Percentiles rank a stretch among this genome's conserved stretches.
Conservation (phyloP, 2,888 invertebrate species). For the Scaptomyza parva region DNA sequence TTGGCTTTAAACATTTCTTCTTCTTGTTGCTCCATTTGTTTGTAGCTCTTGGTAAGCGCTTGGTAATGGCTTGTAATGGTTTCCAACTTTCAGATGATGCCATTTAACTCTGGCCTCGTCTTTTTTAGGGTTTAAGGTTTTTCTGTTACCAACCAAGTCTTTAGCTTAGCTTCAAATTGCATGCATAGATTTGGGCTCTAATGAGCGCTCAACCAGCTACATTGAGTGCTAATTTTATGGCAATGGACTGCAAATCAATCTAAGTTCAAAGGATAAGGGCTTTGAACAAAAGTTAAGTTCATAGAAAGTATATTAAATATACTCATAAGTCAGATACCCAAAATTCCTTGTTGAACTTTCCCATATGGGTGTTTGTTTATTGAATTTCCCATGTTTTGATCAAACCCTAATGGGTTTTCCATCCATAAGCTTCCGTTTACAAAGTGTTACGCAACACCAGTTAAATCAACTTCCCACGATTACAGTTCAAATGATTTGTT, state of each 20-base stretch:
- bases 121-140: slow-evolving; percentile 31
- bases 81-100: slow-evolving; percentile 63
- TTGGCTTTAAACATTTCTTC: slow-evolving; percentile 69
- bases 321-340: neutral
- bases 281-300: neutral
- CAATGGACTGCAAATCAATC: slow-evolving; percentile 48
- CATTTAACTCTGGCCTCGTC: slow-evolving; percentile 53
- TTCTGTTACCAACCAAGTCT: slow-evolving; percentile 5
- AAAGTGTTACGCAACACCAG: slow-evolving; percentile 55
- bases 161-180: slow-evolving; percentile 51
- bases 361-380: neutral
- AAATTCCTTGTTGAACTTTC: neutral
- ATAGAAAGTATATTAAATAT: neutral
- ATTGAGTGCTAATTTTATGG: slow-evolving; percentile 71
- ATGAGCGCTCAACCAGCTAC: slow-evolving; percentile 56
- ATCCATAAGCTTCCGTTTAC: slow-evolving; percentile 33
- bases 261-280: slow-evolving; percentile 55
- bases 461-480: slow-evolving; percentile 60
- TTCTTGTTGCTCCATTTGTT: slow-evolving; percentile 37
- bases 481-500: slow-evolving; percentile 46
- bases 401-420: slow-evolving; percentile 45
- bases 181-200: slow-evolving; percentile 72
- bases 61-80: slow-evolving; percentile 65
- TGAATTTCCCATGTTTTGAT: slow-evolving; percentile 49
- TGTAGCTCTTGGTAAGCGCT: slow-evolving; percentile 19